phyloP scores from a whole-genome alignment of 2,888 invertebrate genomes.

The Noctua janthe region DNA sequence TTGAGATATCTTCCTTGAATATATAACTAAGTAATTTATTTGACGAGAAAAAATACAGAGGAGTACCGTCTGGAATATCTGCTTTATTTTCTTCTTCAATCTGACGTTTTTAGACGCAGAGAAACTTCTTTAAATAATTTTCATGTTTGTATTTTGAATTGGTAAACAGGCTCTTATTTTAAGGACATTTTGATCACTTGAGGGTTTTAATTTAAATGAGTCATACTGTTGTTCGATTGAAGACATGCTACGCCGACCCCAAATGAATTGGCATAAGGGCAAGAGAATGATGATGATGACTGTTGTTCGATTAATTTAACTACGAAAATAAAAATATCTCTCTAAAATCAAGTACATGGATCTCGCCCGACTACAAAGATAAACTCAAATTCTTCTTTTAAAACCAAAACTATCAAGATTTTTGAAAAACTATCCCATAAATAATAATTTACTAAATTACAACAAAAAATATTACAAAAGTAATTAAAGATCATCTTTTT shows the following conservation, averaged over 20 bases:
- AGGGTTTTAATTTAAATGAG: neutral
- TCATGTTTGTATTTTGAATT: conserved; percentile 28
- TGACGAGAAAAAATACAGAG: conserved; percentile 65
- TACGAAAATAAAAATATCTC: neutral
- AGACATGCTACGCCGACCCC: no score
- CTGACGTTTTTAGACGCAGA: neutral
- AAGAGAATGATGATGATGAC: no score
- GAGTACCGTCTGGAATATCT: conserved; percentile 41
- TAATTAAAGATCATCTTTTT: no score
- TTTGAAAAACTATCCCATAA: neutral
- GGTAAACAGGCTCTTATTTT: neutral
- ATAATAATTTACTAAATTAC: no score
- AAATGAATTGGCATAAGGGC: no score
- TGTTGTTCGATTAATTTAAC: neutral
- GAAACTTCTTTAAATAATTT: conserved; percentile 12
- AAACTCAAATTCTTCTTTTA: neutral
- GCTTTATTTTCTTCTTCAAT: conserved; percentile 34
- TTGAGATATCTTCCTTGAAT: conserved; percentile 68
- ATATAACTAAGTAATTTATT: conserved; percentile 73
- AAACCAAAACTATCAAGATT: neutral
- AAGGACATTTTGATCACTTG: neutral
- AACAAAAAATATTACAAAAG: no score
- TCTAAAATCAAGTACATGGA: neutral
- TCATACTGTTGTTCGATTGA: no score
- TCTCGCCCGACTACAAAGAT: neutral